Conservation (phyloP, 2,797 vertebrate species). For the Coregonus suidteri region DNA sequence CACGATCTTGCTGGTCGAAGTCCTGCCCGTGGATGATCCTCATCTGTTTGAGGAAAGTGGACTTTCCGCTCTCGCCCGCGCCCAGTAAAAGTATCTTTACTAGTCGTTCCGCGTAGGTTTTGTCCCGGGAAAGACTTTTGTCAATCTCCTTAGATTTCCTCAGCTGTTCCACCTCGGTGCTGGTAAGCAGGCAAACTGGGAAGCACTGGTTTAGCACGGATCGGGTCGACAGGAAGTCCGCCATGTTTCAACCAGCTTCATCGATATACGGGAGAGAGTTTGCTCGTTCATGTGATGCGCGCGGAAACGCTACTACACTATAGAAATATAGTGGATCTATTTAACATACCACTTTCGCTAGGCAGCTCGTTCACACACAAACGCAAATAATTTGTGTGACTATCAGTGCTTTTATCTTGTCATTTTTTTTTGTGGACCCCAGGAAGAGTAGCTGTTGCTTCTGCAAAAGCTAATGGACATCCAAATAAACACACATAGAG, state of each 20-base stretch:
- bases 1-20: constrained; percentile 89
- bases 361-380: no score
- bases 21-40: constrained; percentile 97
- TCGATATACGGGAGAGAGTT: constrained; percentile 71
- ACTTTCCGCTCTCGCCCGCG: constrained; percentile 97
- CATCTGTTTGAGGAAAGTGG: constrained; percentile 99
- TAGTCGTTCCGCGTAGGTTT: constrained; percentile 90
- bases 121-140: constrained; percentile 87
- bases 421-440: no score
- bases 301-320: constrained; percentile 44
- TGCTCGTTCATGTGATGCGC: constrained; percentile 70
- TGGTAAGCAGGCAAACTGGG: constrained; percentile 87
- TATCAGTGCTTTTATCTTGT: no score
- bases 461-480: no score
- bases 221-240: constrained; percentile 97
- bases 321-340: no score
- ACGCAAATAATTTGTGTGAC: no score
- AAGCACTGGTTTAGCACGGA: constrained; percentile 91
- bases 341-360: constrained; percentile 39
- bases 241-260: constrained; percentile 91
- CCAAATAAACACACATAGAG: no score
- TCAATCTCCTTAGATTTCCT: constrained; percentile 95
- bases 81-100: constrained; percentile 96
- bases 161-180: constrained; percentile 87
- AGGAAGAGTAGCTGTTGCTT: no score